phyloP scores from a whole-genome alignment of 2,113 vertebrate genomes.

The Scytalopus superciliaris region DNA sequence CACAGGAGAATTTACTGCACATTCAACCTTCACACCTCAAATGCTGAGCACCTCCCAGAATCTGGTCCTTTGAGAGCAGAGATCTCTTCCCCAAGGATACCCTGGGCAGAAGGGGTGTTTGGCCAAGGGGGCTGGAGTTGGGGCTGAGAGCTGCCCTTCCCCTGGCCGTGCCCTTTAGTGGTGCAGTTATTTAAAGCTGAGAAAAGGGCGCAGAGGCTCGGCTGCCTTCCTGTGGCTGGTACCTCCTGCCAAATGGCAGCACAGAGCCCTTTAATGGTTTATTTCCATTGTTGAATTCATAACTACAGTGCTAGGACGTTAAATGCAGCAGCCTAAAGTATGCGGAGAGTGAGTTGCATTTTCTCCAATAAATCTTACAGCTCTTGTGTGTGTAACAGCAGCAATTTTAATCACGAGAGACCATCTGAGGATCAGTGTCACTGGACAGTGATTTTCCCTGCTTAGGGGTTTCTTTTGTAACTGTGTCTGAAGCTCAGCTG shows the following conservation, averaged over 20 bases:
- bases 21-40: background rate
- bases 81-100: background rate
- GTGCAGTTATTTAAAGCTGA: background rate
- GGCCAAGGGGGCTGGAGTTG: background rate
- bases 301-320: background rate
- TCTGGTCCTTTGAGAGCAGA: background rate
- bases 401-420: background rate
- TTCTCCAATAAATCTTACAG: background rate
- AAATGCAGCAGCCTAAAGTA: background rate
- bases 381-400: background rate
- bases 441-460: background rate
- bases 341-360: background rate
- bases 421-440: background rate
- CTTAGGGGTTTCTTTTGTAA: background rate
- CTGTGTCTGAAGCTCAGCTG: background rate
- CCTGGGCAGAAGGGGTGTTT: background rate
- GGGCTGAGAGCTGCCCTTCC: background rate
- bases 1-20: too few species aligned
- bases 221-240: background rate
- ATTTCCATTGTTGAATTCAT: background rate
- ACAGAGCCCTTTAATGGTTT: background rate
- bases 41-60: background rate
- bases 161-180: background rate
- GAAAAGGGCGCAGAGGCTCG: rapidly evolving
- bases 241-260: background rate